Evolutionary conservation across 2,888 invertebrate species (phyloP), one percentile per base, ranked within the genome.

Genomic region (Orchesellides sinensis): DNA sequence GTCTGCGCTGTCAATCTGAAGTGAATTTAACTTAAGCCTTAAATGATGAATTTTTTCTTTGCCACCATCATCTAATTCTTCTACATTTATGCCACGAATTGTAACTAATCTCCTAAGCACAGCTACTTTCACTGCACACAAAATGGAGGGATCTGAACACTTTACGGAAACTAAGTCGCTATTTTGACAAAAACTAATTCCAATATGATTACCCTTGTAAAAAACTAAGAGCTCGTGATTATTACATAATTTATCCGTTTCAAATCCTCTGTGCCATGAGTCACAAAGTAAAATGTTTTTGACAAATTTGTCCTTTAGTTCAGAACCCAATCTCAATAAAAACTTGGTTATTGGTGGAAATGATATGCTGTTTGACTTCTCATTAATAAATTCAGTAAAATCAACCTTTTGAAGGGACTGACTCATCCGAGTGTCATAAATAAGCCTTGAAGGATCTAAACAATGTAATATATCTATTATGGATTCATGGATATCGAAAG

Each of bases 301-400:
- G 1, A 83, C 5, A 66, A 85, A 85, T 17, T 6, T 19, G 21
- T 72, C 47, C 23, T 56, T 74, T 14, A 85, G 21, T 2, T 32
- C 10, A 10, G 69, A 21, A 49, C 77, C 77, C 4, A 85, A 49
- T n/a, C 32, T 83, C 1, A 85, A 59, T 6, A 80, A 65, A 52
- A 85, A 81, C 45, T 84, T 80, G 3, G 73, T 85, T 3, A 85
- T 40, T 3, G 84, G 29, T 3, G 80, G 82, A 35, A 83, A 78
- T 35, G n/a, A n/a, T 1, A n/a, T n/a, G n/a, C 6, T 40, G 47
- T 32, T 59, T 21, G 27, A 19, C 25, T 66, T 12, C 23, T 45
- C 61, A n/a, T 29, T 25, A 23, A 6, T 25, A n/a, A 56, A 14
- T 1, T 27, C 23, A 8, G 65, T n/a, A 49, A 49, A 63, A 29